Evolutionary conservation across 2,797 vertebrate genomes (phyloP).

Genomic region (Pogoniulus pusillus): DNA sequence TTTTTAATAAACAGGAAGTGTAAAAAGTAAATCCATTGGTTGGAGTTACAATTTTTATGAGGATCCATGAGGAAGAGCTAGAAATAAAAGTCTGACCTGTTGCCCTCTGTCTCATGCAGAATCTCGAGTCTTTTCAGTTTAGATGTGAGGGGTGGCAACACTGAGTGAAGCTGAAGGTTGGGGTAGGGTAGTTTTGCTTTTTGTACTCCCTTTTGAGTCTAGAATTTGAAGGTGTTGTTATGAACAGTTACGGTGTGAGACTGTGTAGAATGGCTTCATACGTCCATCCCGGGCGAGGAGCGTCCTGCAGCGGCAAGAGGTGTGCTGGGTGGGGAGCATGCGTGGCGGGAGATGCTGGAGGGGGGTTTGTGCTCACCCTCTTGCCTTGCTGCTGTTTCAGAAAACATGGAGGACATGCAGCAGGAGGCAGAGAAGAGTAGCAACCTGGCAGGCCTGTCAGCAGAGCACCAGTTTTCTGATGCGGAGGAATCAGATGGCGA

Average conservation of each 20-base stretch:
- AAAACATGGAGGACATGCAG: conserved; percentile 87
- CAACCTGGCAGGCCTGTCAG: conserved; percentile 74
- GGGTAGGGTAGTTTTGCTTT: not conserved
- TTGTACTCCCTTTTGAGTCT: not conserved
- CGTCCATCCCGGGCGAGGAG: not conserved
- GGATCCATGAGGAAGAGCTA: not conserved
- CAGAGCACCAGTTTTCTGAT: conserved; percentile 95
- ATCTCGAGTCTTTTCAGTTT: not conserved
- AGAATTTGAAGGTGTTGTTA: not conserved
- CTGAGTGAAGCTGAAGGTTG: not conserved
- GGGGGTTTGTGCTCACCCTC: not conserved
- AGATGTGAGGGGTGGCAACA: not conserved
- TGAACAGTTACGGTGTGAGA: not conserved
- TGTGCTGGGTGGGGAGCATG: not conserved
- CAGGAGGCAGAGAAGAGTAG: conserved; percentile 84
- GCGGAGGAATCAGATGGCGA: conserved; percentile 94
- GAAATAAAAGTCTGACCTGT: not conserved
- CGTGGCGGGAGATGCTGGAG: not conserved
- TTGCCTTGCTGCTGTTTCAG: conserved; percentile 66
- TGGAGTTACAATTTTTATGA: conserved; percentile 3
- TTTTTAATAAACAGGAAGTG: conserved; percentile 36
- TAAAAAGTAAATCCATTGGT: conserved; percentile 32
- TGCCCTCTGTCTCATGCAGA: not conserved
- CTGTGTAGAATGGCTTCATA: not conserved
- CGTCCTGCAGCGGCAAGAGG: fast-evolving